Evolutionary conservation across 1,140 invertebrate genomes (phyloP), one percentile per base, ranked within the genome.

Genomic region (Caerostris extrusa): DNA sequence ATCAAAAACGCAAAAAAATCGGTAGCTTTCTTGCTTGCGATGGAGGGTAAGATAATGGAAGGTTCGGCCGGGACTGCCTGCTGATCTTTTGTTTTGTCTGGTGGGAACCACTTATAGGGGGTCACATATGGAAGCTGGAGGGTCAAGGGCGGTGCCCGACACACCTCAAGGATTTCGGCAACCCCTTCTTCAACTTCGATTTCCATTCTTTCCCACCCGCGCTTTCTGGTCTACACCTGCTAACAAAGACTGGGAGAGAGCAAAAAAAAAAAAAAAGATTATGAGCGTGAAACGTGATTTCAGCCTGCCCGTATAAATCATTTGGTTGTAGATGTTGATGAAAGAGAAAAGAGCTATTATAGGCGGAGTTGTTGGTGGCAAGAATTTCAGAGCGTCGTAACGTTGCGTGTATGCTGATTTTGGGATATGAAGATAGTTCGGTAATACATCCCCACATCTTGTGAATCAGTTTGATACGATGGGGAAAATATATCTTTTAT

Each of bases 121-220:
- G 34, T 88, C 69, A 69, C 10, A 57, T 77, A 77, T 91, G 90
- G 77, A 91, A 91, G 90, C 88, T 67, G 10, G 71, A 90, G 60
- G 90, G 90, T 91, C 90, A 91, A 91, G 90, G 71, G 90, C 90
- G 90, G 69, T 19, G 58, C 56, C 69, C 56, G 90, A 81, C 90
- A 91, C 90, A 81, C 77, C 88, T 90, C 88, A 53, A 56, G 88
- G 64, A 90, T 90, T 90, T 90, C 67, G 50, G 14, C 19, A 19
- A 14, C 61, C 86, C 19, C 60, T 58, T 8, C 60, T 88, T 53
- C 55, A 34, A 61, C 85, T 87, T 77, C 69, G 67, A 69, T 69
- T 69, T 69, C 67, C 67, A 69, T 69, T 19, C 67, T 69, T 77
- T 77, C 34, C 34, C 71, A 34, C 88, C 8, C 88, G 53, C 88